A percentile compares a stretch with the other conserved stretches of the same genome.
These are phyloP conservation scores for Pseudochirops corinnae DNA, from an alignment of 2,797 vertebrate genomes.

Conservation along the genomic window DNA sequence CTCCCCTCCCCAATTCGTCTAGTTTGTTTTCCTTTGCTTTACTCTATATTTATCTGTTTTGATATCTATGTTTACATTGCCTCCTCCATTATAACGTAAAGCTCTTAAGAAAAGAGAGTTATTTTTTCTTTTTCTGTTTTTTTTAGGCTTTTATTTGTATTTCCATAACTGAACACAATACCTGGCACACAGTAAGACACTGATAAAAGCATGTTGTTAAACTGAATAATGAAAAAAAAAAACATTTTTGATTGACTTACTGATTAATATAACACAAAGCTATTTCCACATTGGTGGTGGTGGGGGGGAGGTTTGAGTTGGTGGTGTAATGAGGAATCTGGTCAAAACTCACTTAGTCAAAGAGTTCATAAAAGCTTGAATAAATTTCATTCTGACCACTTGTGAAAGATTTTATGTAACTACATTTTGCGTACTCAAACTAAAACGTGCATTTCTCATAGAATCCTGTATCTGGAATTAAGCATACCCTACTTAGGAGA, in stretches of 20 bases:
- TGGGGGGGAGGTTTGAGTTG: neutral
- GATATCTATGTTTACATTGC: neutral
- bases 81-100: neutral
- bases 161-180: neutral
- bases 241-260: neutral
- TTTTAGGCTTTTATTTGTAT: neutral
- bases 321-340: neutral
- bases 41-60: neutral
- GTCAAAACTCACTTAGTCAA: conserved; percentile 24
- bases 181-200: neutral
- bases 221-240: neutral
- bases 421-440: conserved; percentile 67
- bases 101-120: neutral
- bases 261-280: neutral
- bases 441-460: conserved; percentile 66
- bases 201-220: neutral
- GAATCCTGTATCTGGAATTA: conserved; percentile 54
- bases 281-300: neutral
- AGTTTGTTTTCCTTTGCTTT: neutral
- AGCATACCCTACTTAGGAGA: neutral
- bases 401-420: conserved; percentile 56
- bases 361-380: conserved; percentile 50
- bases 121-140: neutral
- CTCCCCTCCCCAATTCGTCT: neutral
- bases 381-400: conserved; percentile 59